Conservation (phyloP, 2,888 invertebrate genomes). For the Gastrophysa polygoni region DNA sequence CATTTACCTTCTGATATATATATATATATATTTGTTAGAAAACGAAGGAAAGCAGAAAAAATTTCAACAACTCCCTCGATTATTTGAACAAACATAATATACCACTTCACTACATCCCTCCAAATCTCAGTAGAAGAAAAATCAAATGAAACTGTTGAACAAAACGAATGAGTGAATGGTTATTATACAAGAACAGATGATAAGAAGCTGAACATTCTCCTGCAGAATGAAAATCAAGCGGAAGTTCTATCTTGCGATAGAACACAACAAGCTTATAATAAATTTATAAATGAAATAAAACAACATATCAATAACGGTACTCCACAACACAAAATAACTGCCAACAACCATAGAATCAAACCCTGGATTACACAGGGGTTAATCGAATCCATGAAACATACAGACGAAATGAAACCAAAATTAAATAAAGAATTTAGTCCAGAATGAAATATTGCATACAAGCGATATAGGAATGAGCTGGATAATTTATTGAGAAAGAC, state of each 20-base stretch:
- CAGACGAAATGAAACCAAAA: not conserved
- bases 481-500: conserved; percentile 5
- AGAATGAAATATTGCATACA: not conserved
- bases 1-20: not conserved
- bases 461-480: not conserved
- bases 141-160: not conserved
- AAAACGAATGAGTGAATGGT: not conserved
- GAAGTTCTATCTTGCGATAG: not conserved
- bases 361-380: conserved; percentile 1
- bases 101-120: not conserved
- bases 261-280: not conserved
- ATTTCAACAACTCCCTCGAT: not conserved
- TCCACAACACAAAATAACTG: not conserved
- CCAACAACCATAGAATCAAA: not conserved
- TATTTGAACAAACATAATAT: not conserved
- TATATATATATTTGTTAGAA: conserved; percentile 1
- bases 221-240: not conserved
- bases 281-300: not conserved
- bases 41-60: not conserved
- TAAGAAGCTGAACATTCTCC: not conserved
- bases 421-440: not conserved
- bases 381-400: not conserved
- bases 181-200: not conserved
- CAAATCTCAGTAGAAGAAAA: not conserved
- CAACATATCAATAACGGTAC: not conserved